Conservation (phyloP, 2,113 vertebrate genomes). For the Macroglossus sobrinus region DNA sequence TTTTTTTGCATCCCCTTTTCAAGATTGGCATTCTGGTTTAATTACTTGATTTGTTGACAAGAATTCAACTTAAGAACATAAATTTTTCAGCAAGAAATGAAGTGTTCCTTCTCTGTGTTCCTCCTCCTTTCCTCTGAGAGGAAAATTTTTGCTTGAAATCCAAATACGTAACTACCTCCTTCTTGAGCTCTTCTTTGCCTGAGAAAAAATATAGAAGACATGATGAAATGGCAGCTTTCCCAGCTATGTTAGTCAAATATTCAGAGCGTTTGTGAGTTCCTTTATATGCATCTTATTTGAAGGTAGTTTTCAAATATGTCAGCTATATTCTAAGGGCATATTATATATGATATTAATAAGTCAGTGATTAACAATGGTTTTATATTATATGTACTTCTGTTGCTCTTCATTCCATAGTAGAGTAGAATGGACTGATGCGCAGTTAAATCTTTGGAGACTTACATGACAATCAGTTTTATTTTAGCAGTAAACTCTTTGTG, state of each 20-base stretch:
- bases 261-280: neutral
- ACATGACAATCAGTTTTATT: neutral
- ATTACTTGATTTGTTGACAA: neutral
- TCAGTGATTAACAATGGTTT: neutral
- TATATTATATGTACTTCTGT: neutral
- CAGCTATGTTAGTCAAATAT: neutral
- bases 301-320: conserved; percentile 1
- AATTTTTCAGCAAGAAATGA: neutral
- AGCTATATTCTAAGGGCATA: neutral
- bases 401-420: neutral
- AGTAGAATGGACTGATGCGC: neutral
- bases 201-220: neutral
- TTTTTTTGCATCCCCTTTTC: neutral
- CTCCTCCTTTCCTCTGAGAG: too few species aligned
- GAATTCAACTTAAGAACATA: neutral
- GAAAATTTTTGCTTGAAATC: neutral
- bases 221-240: neutral
- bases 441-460: neutral
- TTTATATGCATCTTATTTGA: neutral
- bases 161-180: neutral
- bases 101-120: neutral
- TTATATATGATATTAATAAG: neutral
- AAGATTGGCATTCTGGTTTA: conserved; percentile 18
- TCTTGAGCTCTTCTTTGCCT: neutral
- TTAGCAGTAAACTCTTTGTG: neutral